A percentile compares a stretch with the other conserved stretches of the same genome.
Evolutionary conservation across 1,140 invertebrate genomes (phyloP).

Genomic region (Drosophila pectinifera): DNA sequence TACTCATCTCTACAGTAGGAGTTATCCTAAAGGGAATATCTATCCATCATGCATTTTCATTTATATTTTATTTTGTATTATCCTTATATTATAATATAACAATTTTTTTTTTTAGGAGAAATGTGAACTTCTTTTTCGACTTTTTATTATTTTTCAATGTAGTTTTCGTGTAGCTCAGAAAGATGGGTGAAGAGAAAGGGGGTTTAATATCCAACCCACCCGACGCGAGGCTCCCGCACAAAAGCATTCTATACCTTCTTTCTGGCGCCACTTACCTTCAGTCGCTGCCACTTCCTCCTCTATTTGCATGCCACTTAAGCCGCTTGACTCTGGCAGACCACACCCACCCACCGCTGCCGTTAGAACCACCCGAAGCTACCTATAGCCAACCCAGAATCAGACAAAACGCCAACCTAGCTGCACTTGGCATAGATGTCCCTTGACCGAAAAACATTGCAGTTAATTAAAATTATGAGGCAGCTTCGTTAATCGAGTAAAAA

Average conservation of each 20-base stretch:
- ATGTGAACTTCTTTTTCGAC: no score
- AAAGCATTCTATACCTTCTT: constrained; percentile 23
- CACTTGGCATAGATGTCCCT: constrained; percentile 29
- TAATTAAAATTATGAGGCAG: no score
- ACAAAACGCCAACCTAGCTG: not conserved
- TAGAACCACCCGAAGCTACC: not conserved
- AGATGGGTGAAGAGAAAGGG: not conserved
- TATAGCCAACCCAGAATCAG: not conserved
- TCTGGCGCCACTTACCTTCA: not conserved
- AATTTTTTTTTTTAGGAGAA: no score
- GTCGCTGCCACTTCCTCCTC: constrained; percentile 4
- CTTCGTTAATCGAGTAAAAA: no score
- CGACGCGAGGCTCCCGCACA: constrained; percentile 26
- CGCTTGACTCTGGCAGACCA: constrained; percentile 32
- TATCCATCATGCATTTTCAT: no score
- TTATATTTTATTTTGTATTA: no score
- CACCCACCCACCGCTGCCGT: not conserved
- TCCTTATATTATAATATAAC: no score
- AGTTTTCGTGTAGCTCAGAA: not conserved
- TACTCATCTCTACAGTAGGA: no score
- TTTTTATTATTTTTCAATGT: no score
- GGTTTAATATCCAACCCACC: not conserved
- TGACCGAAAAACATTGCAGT: constrained; percentile 22
- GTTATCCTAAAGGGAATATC: no score
- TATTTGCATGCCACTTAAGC: constrained; percentile 38